Conservation (phyloP, 2,113 vertebrate species). For the Xiphorhynchus elegans region DNA sequence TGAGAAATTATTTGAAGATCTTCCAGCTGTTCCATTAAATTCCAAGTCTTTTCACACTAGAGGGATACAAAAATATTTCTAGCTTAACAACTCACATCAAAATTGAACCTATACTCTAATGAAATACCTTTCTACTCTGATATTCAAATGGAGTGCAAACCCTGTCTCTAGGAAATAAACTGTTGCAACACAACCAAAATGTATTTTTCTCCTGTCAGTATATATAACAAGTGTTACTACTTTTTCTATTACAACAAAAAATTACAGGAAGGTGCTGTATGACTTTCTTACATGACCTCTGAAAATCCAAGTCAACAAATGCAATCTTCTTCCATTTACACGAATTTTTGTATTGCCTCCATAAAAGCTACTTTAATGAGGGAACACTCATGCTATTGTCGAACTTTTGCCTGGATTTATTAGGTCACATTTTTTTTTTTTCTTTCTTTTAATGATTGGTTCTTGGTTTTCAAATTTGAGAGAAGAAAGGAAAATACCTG, state of each 20-base stretch:
- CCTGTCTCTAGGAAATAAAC: not conserved
- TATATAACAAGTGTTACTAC: not conserved
- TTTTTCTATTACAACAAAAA: not conserved
- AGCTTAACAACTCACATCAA: not conserved
- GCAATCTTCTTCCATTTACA: not conserved
- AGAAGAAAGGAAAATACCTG: not conserved
- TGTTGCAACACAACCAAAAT: not conserved
- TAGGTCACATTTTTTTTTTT: not conserved
- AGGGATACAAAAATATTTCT: constrained; percentile 64
- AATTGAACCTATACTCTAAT: not conserved
- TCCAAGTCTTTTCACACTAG: constrained; percentile 83
- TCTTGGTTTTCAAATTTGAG: not conserved
- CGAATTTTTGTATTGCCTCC: not conserved
- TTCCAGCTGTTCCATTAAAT: constrained; percentile 74
- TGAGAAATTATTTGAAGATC: constrained; percentile 70
- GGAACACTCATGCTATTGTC: not conserved
- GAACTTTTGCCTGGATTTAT: not conserved
- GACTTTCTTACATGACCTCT: not conserved
- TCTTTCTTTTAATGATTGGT: not conserved
- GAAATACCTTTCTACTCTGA: not conserved
- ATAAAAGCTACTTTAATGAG: not conserved
- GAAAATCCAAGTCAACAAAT: not conserved
- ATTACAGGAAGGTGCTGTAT: not conserved
- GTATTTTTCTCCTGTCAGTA: not conserved
- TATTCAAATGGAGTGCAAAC: not conserved